These are phyloP conservation scores for Myotis davidii DNA, from an alignment of 2,113 vertebrate species.

Conservation along the genomic window DNA sequence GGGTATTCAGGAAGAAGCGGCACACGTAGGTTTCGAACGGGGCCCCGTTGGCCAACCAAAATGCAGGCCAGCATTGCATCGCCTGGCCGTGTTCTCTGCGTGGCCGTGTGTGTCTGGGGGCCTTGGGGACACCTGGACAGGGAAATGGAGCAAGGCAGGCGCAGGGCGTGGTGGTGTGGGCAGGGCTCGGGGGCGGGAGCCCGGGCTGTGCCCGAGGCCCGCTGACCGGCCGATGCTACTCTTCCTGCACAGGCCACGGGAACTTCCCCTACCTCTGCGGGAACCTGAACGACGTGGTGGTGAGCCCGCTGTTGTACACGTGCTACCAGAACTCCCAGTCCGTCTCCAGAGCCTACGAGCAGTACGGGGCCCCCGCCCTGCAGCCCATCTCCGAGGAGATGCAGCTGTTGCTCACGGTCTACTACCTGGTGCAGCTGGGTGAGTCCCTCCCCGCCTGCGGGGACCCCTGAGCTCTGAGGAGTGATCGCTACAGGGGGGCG, in stretches of 20 bases:
- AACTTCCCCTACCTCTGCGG: constrained; percentile 94
- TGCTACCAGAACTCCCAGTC: constrained; percentile 96
- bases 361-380: constrained; percentile 89
- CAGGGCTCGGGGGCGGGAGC: too few species aligned
- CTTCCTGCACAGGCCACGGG: constrained; percentile 91
- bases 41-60: too few species aligned
- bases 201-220: rapidly evolving
- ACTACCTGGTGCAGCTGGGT: constrained; percentile 99
- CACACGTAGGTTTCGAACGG: too few species aligned
- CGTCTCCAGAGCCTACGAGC: constrained; percentile 93
- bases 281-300: constrained; percentile 92
- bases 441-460: constrained; percentile 66
- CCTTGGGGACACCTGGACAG: too few species aligned
- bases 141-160: too few species aligned
- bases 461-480: rapidly evolving
- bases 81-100: too few species aligned
- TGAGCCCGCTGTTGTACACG: constrained; percentile 93
- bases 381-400: constrained; percentile 97
- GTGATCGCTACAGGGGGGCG: rapidly evolving
- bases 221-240: rapidly evolving
- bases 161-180: too few species aligned
- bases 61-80: too few species aligned
- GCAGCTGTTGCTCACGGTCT: constrained; percentile 97
- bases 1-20: too few species aligned
- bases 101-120: too few species aligned